Evolutionary conservation across 30 jellyfish, hydroid and myxozoan species (phyloP).

Genomic region (Hydra vulgaris): DNA sequence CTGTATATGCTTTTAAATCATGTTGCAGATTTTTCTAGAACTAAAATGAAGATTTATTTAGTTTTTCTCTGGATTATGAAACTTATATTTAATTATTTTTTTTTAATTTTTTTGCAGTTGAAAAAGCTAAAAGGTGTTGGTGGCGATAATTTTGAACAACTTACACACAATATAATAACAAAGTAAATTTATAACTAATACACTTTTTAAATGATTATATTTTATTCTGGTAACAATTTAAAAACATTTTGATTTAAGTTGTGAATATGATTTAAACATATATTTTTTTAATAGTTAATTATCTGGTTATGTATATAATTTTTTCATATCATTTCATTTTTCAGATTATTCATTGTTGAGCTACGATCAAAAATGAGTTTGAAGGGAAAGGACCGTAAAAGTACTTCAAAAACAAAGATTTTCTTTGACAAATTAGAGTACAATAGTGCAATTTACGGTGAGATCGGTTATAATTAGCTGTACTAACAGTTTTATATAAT

Average conservation of each 20-base stretch:
- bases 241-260: neutral
- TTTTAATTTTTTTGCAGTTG: neutral
- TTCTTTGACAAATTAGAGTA: neutral
- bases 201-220: neutral
- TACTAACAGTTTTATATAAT: neutral
- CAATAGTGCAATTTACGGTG: neutral
- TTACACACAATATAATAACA: neutral
- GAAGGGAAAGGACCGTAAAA: neutral
- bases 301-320: neutral
- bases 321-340: neutral
- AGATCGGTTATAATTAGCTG: neutral
- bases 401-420: neutral
- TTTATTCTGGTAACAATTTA: neutral
- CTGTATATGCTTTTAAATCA: too few species aligned
- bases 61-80: neutral
- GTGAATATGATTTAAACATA: neutral
- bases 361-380: neutral
- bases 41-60: neutral
- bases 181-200: too few species aligned
- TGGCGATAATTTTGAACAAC: neutral
- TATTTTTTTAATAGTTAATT: too few species aligned
- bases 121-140: neutral
- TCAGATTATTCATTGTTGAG: neutral
- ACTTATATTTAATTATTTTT: too few species aligned
- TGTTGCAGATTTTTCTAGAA: neutral